Percentiles rank a stretch among this genome's conserved stretches.
These are phyloP conservation scores for Molossus molossus DNA, from an alignment of 2,797 vertebrate genomes.

Conservation along the genomic window DNA sequence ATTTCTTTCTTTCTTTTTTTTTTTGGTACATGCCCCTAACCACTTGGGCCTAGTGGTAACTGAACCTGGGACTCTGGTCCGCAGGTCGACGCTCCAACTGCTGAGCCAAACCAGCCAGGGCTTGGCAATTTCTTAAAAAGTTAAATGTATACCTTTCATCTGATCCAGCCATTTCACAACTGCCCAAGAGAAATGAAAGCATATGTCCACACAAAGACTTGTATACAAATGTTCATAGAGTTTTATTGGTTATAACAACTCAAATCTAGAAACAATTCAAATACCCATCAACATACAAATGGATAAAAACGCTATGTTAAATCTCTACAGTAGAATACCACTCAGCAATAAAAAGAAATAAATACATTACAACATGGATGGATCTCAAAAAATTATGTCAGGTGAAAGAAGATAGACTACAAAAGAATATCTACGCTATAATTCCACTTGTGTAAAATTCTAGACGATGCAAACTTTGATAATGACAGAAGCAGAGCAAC, in stretches of 20 bases:
- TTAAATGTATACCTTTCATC: background rate
- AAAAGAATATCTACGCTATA: background rate
- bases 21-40: too few relatives aligned
- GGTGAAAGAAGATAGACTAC: background rate
- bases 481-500: background rate
- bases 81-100: too few relatives aligned
- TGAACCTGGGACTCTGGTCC: too few relatives aligned
- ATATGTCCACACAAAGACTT: background rate
- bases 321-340: background rate
- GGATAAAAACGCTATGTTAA: background rate
- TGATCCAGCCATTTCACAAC: background rate
- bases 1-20: background rate
- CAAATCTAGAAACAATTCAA: background rate
- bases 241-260: background rate
- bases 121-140: background rate
- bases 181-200: background rate
- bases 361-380: background rate
- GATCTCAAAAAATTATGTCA: background rate
- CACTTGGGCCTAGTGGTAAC: too few relatives aligned
- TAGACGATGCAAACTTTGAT: background rate
- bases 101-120: too few relatives aligned
- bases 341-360: background rate
- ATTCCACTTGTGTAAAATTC: background rate
- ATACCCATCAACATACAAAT: background rate
- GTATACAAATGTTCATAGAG: background rate